Conservation (phyloP, 2,888 invertebrate species). For the Drosophila nr. fundita region DNA sequence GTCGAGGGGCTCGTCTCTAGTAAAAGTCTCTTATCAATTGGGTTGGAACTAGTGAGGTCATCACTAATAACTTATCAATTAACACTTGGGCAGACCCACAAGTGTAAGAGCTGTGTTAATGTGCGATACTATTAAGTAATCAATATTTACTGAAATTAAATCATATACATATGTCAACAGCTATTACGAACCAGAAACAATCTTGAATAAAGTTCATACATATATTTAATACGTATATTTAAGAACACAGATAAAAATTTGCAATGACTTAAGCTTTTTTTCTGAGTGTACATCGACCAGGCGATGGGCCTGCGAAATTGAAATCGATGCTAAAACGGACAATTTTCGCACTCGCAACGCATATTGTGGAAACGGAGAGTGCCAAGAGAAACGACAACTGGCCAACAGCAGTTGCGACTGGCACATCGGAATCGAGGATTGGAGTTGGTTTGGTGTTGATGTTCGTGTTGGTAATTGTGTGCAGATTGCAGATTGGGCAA, state of each 20-base stretch:
- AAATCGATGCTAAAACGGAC: conserved; percentile 56
- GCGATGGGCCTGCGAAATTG: conserved; percentile 50
- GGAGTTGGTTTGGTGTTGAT: background rate
- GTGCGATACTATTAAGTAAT: conserved; percentile 2
- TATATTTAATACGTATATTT: no score
- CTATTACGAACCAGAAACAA: background rate
- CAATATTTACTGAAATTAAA: background rate
- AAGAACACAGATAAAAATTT: no score
- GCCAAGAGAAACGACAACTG: conserved; percentile 16
- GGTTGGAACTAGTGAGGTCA: background rate
- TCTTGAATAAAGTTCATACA: background rate
- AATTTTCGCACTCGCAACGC: conserved; percentile 59
- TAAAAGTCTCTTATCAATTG: conserved; percentile 12
- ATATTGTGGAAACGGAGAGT: conserved; percentile 2
- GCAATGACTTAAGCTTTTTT: background rate
- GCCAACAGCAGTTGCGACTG: conserved; percentile 1
- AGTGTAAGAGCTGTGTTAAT: conserved; percentile 5
- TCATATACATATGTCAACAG: background rate
- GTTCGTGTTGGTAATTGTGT: background rate
- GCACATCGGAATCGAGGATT: background rate
- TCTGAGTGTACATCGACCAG: background rate
- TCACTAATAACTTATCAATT: background rate
- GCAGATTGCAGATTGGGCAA: conserved; percentile 13
- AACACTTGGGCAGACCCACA: background rate
- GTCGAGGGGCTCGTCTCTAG: conserved; percentile 21